Evolutionary conservation across 2,113 vertebrate species (phyloP).

Genomic region (Protobothrops flavoviridis): DNA sequence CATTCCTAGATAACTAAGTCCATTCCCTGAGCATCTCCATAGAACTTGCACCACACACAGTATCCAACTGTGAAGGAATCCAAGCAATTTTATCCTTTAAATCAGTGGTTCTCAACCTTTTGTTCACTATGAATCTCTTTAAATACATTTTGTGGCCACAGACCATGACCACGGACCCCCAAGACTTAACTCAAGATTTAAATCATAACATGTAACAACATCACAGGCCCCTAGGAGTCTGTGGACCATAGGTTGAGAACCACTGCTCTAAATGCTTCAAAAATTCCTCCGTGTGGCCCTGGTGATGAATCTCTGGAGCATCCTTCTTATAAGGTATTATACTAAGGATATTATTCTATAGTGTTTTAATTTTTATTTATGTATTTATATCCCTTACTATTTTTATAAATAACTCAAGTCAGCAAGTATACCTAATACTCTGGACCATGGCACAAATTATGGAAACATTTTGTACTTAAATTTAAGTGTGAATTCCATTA

Average conservation of each 20-base stretch:
- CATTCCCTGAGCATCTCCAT: background rate
- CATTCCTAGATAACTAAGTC: background rate
- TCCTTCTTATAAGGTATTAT: background rate
- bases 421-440: background rate
- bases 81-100: background rate
- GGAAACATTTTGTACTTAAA: background rate
- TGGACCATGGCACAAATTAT: background rate
- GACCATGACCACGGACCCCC: background rate
- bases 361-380: background rate
- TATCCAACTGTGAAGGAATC: background rate
- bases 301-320: background rate
- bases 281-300: no score
- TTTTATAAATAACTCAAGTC: background rate
- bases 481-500: conserved; percentile 2
- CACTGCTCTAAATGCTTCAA: no score
- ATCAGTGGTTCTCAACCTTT: background rate
- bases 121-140: background rate
- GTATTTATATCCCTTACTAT: background rate
- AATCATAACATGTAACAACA: background rate
- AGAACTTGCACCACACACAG: background rate
- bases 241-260: background rate
- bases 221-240: background rate
- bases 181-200: background rate
- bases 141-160: background rate
- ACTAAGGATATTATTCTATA: background rate